phyloP scores from a whole-genome alignment of 1,140 invertebrate genomes.

The Akabosia matsudoensis region DNA sequence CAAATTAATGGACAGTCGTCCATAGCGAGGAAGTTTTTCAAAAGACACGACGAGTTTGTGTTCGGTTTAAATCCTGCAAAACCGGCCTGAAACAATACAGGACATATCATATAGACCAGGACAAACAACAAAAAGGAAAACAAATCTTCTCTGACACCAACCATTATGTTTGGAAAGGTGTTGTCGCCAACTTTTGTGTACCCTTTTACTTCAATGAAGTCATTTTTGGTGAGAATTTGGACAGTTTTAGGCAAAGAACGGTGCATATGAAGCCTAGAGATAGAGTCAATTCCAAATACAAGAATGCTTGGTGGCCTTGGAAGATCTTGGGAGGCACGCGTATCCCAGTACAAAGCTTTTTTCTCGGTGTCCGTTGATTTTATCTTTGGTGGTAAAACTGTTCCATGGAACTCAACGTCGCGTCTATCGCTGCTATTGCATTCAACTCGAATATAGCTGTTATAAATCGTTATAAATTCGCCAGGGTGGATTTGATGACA shows the following conservation, averaged over 20 bases:
- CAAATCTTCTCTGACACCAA: constrained; percentile 19
- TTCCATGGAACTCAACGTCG: constrained; percentile 11
- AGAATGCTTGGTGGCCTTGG: constrained; percentile 31
- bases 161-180: constrained; percentile 52
- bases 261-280: constrained; percentile 56
- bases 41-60: constrained; percentile 34
- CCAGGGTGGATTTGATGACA: constrained; percentile 28
- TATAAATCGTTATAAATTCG: not conserved
- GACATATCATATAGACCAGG: no score
- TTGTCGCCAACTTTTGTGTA: constrained; percentile 50
- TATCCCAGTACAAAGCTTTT: constrained; percentile 31
- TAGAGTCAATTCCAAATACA: constrained; percentile 53
- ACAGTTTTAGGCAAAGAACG: constrained; percentile 55
- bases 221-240: constrained; percentile 47
- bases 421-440: constrained; percentile 27
- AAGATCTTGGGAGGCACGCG: not conserved
- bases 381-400: constrained; percentile 16
- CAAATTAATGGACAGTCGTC: constrained; percentile 53
- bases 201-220: constrained; percentile 43
- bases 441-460: constrained; percentile 32
- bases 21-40: constrained; percentile 33
- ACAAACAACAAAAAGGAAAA: no score
- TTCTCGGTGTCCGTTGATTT: constrained; percentile 4
- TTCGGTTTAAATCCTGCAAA: constrained; percentile 41
- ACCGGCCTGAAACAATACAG: constrained; percentile 28